These are phyloP conservation scores for Phoenicopterus ruber DNA, from an alignment of 2,113 vertebrate genomes.

Conservation along the genomic window DNA sequence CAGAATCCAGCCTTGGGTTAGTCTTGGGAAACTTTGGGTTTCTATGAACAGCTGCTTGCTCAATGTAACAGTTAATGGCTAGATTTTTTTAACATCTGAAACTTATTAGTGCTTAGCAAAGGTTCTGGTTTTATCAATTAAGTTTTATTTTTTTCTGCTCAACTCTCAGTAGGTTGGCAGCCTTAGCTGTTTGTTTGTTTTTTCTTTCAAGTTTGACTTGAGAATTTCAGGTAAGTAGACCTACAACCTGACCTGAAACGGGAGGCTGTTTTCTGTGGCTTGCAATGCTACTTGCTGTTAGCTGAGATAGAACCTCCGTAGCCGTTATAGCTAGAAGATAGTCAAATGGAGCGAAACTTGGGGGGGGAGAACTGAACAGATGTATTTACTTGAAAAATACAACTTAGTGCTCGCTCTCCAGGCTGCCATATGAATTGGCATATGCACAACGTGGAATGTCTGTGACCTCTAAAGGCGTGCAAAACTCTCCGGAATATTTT, in stretches of 20 bases:
- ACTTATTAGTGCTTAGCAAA: neutral
- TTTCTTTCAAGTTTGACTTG: neutral
- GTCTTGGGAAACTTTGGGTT: neutral
- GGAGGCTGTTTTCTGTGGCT: neutral
- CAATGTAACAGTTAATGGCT: neutral
- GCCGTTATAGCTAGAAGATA: rapidly evolving
- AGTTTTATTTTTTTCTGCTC: neutral
- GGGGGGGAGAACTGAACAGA: neutral
- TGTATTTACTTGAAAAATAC: neutral
- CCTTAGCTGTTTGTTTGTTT: neutral
- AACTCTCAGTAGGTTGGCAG: neutral
- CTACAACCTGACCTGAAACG: neutral
- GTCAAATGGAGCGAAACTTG: neutral
- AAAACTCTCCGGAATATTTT: neutral
- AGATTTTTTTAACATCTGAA: neutral
- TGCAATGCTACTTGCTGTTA: neutral
- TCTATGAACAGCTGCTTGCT: neutral
- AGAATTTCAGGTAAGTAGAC: neutral
- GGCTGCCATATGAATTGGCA: neutral
- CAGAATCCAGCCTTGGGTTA: neutral
- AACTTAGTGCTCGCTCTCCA: neutral
- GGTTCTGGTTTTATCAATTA: neutral
- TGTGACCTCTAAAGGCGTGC: neutral
- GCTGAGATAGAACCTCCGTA: neutral
- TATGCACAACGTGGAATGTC: neutral